Conservation (phyloP, 2,797 vertebrate genomes). For the Hybognathus amarus region DNA sequence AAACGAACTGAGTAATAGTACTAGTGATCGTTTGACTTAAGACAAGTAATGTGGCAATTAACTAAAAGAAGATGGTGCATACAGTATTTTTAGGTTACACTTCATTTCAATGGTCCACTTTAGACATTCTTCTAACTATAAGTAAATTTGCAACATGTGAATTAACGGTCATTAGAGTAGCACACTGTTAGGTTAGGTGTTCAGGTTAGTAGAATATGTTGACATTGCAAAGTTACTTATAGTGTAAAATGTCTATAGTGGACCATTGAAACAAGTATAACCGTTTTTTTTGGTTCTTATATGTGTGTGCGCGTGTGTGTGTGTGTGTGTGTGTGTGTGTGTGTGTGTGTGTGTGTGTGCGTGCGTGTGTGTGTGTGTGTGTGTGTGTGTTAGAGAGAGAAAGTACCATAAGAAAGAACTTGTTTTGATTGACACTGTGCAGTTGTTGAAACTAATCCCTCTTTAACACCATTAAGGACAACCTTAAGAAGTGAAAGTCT, state of each 20-base stretch:
- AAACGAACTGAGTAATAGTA: background rate
- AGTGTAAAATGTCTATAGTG: background rate
- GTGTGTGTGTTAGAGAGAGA: background rate
- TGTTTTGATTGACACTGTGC: constrained; percentile 71
- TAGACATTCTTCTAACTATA: background rate
- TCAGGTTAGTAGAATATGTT: background rate
- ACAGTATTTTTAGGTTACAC: background rate
- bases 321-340: constrained; percentile 9
- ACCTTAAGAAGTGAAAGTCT: constrained; percentile 38
- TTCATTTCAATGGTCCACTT: background rate
- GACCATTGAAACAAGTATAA: background rate
- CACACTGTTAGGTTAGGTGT: background rate
- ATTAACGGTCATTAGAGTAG: background rate
- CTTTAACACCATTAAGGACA: constrained; percentile 74
- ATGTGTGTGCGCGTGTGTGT: constrained; percentile 11
- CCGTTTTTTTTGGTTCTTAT: background rate
- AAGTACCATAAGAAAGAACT: background rate
- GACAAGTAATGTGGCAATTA: background rate
- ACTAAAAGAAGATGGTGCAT: background rate
- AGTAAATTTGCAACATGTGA: background rate
- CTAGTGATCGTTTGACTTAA: background rate
- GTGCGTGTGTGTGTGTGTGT: constrained; percentile 5
- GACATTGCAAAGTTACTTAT: background rate
- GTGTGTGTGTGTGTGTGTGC: constrained; percentile 14
- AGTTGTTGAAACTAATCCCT: constrained; percentile 76